phyloP scores from a whole-genome alignment of 2,797 vertebrate genomes.

The Sus cebifrons region DNA sequence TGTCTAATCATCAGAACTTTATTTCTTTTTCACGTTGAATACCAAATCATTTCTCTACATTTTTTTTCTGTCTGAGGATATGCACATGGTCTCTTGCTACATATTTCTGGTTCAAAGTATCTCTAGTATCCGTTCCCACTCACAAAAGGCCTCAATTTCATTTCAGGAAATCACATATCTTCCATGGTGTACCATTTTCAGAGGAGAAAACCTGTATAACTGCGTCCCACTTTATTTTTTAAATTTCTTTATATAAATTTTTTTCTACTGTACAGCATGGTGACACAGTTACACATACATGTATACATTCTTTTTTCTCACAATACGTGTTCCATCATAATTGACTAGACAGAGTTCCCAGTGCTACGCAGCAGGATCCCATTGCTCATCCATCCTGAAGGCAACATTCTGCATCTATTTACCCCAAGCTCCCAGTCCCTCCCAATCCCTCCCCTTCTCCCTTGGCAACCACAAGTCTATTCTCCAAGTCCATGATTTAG shows the following conservation, averaged over 20 bases:
- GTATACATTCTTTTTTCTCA: no score
- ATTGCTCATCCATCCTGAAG: no score
- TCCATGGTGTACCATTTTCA: neutral
- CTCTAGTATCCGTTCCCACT: neutral
- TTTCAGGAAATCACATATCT: constrained; percentile 1
- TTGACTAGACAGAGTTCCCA: no score
- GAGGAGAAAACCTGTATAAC: neutral
- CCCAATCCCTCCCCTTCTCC: no score
- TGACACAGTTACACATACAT: no score
- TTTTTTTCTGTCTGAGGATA: neutral
- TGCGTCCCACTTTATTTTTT: neutral
- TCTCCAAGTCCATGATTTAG: neutral
- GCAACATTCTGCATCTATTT: no score
- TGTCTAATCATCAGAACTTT: constrained; percentile 30
- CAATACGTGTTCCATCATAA: no score
- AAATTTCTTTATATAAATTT: no score
- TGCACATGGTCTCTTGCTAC: neutral
- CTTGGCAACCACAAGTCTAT: no score
- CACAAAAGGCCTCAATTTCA: neutral
- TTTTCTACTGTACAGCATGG: no score
- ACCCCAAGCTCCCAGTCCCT: no score
- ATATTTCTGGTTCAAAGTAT: neutral
- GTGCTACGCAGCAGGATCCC: no score
- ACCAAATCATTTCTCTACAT: neutral
- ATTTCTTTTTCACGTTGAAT: neutral